Base-by-base conservation (phyloP, 2,113 vertebrate genomes). In the Manacus vitellinus region DNA sequence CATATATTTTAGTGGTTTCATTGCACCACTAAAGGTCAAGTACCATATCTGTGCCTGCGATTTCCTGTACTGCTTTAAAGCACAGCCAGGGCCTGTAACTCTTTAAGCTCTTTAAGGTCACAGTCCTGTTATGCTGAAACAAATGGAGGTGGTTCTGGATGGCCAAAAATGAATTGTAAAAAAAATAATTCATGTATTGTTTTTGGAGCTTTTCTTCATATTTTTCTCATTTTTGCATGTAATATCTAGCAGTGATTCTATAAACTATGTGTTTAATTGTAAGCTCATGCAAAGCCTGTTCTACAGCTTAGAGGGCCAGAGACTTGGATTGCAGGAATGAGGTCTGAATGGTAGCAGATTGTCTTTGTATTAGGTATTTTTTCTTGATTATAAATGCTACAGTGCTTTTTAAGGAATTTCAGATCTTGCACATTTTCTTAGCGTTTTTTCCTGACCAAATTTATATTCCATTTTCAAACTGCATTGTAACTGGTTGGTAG, bases 1-100 rank as follows among this genome's bases (percentile, higher is more conserved):
- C 94, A 96, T 89, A 91, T 74, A 92, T 95, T 96, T 96, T 77
- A 94, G 77, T 89, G 63, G 78, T 90, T 85, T 96, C 87, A 83
- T 77, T 95, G 94, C 76, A 76, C 86, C 72, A 68, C 89, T 96
- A 96, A 97, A 96, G 95, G 94, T 95, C 88, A 97, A 92, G 72
- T 59, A 59, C 77, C 93, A 51, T 89, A 73, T 65, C 94, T 71
- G 68, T 77, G 91, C 62, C 84, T 93, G 90, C 87, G 88, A 83
- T 96, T 97, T 97, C 94, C 94, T 94, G 27, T 89, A 25, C 89
- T 81, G 85, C 91, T 94, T 82, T 96, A 90, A 95, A 96, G 74
- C 82, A 85, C 85, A 88, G 92, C 85, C 70, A 94, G 76, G 88
- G 68, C 85, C 79, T 93, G 67, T 95, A 95, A 96, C 76, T 93